Percentiles rank a stretch among this genome's conserved stretches.
phyloP scores from a whole-genome alignment of 2,888 invertebrate genomes.

The Drosophila aldrichi region DNA sequence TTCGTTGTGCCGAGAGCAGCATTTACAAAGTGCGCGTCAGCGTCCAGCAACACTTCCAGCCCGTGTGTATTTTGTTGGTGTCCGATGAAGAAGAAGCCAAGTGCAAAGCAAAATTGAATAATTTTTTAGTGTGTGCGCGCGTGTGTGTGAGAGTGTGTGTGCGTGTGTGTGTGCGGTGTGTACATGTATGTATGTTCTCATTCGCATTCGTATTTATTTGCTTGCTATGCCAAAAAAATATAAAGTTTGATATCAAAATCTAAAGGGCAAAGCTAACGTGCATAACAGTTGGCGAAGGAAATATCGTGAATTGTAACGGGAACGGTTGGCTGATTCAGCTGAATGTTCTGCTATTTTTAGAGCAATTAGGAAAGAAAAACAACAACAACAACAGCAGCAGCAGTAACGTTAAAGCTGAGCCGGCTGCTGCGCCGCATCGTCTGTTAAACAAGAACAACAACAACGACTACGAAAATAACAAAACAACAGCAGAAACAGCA shows the following conservation, averaged over 20 bases:
- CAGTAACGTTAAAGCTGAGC: slow-evolving; percentile 23
- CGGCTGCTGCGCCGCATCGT: slow-evolving; percentile 48
- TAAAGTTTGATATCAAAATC: slow-evolving; percentile 57
- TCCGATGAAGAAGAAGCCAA: slow-evolving; percentile 56
- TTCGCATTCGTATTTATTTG: slow-evolving; percentile 43
- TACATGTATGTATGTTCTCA: slow-evolving; percentile 27
- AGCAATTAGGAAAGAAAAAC: slow-evolving; percentile 53
- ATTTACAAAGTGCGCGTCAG: slow-evolving; percentile 49
- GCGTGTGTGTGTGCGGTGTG: slow-evolving; percentile 25
- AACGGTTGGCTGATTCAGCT: slow-evolving; percentile 41
- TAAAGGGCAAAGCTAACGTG: slow-evolving; percentile 51
- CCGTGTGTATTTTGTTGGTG: slow-evolving; percentile 58
- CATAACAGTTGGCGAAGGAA: slow-evolving; percentile 51
- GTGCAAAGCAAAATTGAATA: slow-evolving; percentile 73
- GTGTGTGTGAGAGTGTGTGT: slow-evolving; percentile 32
- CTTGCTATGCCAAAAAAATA: slow-evolving; percentile 58
- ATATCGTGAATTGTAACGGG: slow-evolving; percentile 29
- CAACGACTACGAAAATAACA: slow-evolving; percentile 28
- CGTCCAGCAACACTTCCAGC: slow-evolving; percentile 60
- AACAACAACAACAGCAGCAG: slow-evolving; percentile 20
- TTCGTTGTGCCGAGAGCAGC: slow-evolving; percentile 66
- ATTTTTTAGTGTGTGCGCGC: slow-evolving; percentile 54
- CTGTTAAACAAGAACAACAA: slow-evolving; percentile 40
- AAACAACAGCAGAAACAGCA: slow-evolving; percentile 44
- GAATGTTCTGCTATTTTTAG: slow-evolving; percentile 49